Evolutionary conservation across 2,797 vertebrate genomes (phyloP), one percentile per base, ranked within the genome.

Genomic region (Semotilus atromaculatus): DNA sequence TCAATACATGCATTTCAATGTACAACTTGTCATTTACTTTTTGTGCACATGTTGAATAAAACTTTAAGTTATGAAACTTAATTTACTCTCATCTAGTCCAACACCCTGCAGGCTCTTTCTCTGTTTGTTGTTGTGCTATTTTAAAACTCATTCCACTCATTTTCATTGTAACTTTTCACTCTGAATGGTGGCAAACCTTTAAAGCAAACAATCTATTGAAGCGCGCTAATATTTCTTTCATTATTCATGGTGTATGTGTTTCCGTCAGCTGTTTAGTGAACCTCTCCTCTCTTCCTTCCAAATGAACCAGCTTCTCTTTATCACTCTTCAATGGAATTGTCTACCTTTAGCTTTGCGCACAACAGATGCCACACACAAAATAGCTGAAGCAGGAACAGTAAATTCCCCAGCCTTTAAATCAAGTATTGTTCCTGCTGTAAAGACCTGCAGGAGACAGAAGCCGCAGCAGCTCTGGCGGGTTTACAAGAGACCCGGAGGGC

Each of bases 401-500:
- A 26, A 67, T 9, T 80, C 45, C 76, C 78, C 29, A 38, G 36
- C 13, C 31, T 45, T 58, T 83, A 83, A 86, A 79, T 55, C 55
- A 82, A 43, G 74, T n/a, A 62, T 72, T 76, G 73, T 78, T 73
- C 62, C 31, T 18, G 18, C 31, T 78, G n/a, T 67, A 78, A 64
- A 80, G 81, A 38, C 23, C 74, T 70, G 36, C 80, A 48, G 80
- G 48, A 71, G 48, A 79, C 40, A 60, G 53, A 58, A 13, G 76
- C 29, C 21, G 1, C 62, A 53, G 81, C 29, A 48, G 70, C 53
- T 74, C 55, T 64, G 55, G 38, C 14, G 7, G 81, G 64, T 82
- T 64, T 82, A 74, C 70, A 82, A 82, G 80, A 48, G 55, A 72
- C 80, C 38, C 38, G 13, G 66, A 62, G 55, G 70, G 81, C 70